Conservation (phyloP, 2,888 invertebrate genomes). For the Osmoderma eremita region DNA sequence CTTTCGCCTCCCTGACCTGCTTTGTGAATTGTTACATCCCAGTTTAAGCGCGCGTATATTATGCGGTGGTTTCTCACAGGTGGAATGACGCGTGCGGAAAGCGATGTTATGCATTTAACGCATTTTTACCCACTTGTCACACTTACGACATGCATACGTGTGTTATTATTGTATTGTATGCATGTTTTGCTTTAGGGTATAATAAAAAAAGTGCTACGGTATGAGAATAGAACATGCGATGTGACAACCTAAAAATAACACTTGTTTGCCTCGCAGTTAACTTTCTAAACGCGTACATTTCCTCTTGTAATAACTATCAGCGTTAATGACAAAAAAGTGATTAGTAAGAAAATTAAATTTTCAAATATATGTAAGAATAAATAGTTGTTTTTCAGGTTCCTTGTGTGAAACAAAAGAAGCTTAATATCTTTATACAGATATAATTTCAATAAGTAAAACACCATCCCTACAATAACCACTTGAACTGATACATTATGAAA, state of each 20-base stretch:
- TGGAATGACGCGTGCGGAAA: constrained; percentile 5
- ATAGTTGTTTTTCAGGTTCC: no score
- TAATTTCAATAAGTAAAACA: no score
- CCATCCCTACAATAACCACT: no score
- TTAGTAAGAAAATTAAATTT: background rate
- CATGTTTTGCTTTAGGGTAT: constrained; percentile 5
- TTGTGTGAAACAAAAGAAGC: no score
- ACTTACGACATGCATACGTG: constrained; percentile 12
- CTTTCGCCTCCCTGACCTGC: constrained; percentile 36
- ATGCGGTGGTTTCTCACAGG: constrained; percentile 28
- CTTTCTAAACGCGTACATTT: constrained; percentile 21
- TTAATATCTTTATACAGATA: no score
- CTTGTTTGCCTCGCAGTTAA: background rate
- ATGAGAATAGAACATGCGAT: constrained; percentile 16
- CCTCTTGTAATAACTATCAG: constrained; percentile 13
- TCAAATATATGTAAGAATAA: no score
- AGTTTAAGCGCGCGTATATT: constrained; percentile 1
- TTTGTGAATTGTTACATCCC: constrained; percentile 30
- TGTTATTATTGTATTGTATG: constrained; percentile 23
- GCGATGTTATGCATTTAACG: constrained; percentile 14
- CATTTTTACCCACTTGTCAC: constrained; percentile 17
- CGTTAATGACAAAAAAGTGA: constrained; percentile 16
- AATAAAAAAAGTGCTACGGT: constrained; percentile 9
- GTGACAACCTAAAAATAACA: constrained; percentile 13
- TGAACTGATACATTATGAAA: no score